These are phyloP conservation scores for Caenorhabditis angaria DNA, from an alignment of 2,888 invertebrate genomes.

Conservation along the genomic window DNA sequence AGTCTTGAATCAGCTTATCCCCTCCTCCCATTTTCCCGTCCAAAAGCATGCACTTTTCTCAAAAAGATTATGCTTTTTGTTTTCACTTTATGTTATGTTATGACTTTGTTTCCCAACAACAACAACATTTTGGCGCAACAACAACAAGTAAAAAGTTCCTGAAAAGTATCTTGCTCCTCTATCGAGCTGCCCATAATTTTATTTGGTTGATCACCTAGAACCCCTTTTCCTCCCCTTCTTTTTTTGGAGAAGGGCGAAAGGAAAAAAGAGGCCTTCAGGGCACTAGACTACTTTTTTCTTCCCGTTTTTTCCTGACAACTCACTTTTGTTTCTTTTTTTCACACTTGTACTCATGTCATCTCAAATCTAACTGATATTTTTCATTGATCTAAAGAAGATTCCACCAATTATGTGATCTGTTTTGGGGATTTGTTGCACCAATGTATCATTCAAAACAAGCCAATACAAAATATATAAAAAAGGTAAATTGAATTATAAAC, in stretches of 20 bases:
- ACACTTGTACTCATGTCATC: slow-evolving; percentile 11
- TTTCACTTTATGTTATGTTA: too few relatives aligned
- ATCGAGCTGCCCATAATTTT: slow-evolving; percentile 30
- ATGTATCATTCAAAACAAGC: slow-evolving; percentile 49
- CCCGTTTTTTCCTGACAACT: not conserved
- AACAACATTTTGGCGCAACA: slow-evolving; percentile 1
- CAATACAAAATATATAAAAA: slow-evolving; percentile 46
- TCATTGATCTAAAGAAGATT: slow-evolving; percentile 13
- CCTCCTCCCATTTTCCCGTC: too few relatives aligned
- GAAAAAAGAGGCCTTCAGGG: slow-evolving; percentile 7
- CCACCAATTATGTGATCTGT: slow-evolving; percentile 23
- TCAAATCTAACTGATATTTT: not conserved
- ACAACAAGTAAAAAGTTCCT: slow-evolving; percentile 10
- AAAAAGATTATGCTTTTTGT: too few relatives aligned
- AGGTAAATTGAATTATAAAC: slow-evolving; percentile 13
- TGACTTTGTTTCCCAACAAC: too few relatives aligned
- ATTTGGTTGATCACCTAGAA: slow-evolving; percentile 48
- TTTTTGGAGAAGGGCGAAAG: slow-evolving; percentile 23
- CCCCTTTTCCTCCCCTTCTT: slow-evolving; percentile 11
- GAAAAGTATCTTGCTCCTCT: not conserved
- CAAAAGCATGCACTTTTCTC: too few relatives aligned
- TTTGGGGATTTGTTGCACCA: slow-evolving; percentile 12
- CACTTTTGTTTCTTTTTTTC: slow-evolving; percentile 26
- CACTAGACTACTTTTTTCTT: slow-evolving; percentile 9
- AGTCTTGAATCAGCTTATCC: too few relatives aligned